A percentile compares a stretch with the other conserved stretches of the same genome.
phyloP scores from a whole-genome alignment of 2,797 vertebrate species.

The Propithecus deckenii region DNA sequence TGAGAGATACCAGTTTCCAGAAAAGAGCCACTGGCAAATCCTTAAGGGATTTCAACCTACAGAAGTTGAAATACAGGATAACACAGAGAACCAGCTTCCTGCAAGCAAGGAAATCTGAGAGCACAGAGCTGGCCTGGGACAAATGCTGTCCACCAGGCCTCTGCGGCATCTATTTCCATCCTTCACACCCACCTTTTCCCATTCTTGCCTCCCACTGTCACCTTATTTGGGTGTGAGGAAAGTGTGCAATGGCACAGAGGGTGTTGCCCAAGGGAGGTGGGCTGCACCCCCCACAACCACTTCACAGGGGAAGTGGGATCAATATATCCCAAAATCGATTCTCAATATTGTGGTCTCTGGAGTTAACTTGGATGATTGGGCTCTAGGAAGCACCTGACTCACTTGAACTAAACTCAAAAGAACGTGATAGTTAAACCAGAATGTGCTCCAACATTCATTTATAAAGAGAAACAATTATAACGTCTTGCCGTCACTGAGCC shows the following conservation, averaged over 20 bases:
- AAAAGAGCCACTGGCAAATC: neutral
- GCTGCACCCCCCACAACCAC: neutral
- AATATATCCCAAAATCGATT: neutral
- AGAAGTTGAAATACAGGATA: neutral
- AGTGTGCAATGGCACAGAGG: neutral
- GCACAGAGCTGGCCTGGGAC: neutral
- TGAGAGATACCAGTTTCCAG: neutral
- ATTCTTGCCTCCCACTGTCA: neutral
- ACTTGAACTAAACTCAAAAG: neutral
- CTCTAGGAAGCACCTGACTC: neutral
- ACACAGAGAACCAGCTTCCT: neutral
- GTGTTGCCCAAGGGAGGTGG: neutral
- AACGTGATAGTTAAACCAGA: neutral
- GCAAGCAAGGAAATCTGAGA: neutral
- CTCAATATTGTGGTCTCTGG: neutral
- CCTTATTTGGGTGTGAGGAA: neutral
- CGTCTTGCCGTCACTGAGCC: neutral
- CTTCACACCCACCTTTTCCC: neutral
- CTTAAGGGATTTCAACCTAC: neutral
- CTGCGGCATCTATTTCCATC: neutral
- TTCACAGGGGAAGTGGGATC: neutral
- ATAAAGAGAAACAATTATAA: neutral
- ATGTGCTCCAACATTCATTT: neutral
- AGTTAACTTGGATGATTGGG: neutral
- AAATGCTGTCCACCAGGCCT: neutral